Percentiles rank a stretch among this genome's conserved stretches.
phyloP scores from a whole-genome alignment of 2,888 invertebrate genomes.

The Athrips mouffetella region DNA sequence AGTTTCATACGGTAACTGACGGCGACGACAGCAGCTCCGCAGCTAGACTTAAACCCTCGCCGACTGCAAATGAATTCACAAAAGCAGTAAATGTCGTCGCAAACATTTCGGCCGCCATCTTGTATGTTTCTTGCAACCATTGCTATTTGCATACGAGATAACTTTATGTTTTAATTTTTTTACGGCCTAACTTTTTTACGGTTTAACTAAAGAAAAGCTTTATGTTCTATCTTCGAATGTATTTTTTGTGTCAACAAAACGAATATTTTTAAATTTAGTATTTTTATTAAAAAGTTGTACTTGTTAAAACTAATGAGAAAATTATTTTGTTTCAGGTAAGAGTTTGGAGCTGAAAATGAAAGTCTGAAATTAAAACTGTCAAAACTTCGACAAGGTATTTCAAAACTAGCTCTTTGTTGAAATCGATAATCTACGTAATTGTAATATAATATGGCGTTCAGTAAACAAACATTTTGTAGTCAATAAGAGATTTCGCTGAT shows the following conservation, averaged over 20 bases:
- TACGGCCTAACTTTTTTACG: too few relatives aligned
- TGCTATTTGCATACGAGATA: not conserved
- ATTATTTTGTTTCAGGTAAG: constrained; percentile 5
- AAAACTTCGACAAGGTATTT: not conserved
- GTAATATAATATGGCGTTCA: too few relatives aligned
- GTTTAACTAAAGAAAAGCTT: too few relatives aligned
- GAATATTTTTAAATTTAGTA: too few relatives aligned
- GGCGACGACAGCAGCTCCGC: constrained; percentile 34
- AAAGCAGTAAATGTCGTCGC: constrained; percentile 19
- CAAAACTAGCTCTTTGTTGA: not conserved
- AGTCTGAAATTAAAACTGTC: not conserved
- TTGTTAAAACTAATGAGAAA: constrained; percentile 1
- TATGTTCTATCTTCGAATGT: too few relatives aligned
- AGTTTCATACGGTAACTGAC: constrained; percentile 32
- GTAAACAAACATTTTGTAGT: too few relatives aligned
- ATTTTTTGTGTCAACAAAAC: too few relatives aligned
- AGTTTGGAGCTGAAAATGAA: not conserved
- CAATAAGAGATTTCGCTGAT: too few relatives aligned
- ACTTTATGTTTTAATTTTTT: too few relatives aligned
- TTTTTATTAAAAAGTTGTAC: too few relatives aligned
- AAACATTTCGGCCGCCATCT: not conserved
- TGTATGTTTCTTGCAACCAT: not conserved
- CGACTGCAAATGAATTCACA: constrained; percentile 42
- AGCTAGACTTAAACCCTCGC: constrained; percentile 40
- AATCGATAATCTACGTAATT: not conserved